Evolutionary conservation across 2,113 vertebrate genomes (phyloP), one percentile per base, ranked within the genome.

Genomic region (Dolichotis patagonum): DNA sequence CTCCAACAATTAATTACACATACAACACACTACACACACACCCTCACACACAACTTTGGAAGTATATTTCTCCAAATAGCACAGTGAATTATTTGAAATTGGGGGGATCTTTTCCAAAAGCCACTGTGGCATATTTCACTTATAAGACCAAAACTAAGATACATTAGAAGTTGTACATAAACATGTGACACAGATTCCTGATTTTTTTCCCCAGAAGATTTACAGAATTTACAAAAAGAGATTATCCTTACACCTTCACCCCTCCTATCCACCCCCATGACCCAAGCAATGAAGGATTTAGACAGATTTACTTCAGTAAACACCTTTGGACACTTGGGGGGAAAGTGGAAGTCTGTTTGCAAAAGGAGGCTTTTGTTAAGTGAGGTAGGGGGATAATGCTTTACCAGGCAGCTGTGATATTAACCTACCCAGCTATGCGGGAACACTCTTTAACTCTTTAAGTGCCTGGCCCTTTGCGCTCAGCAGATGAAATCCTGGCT

Each of bases 261-360:
- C 98, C 98, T 97, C 85, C 93, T 73, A 97, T 95, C 98, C 97
- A 98, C 98, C 99, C 99, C 99, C 98, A 98, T 99, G 99, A 99
- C 98, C 99, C 98, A 98, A 99, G 98, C 99, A 98, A 98, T 96
- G 98, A 98, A 98, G 99, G 99, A 99, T 99, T 99, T 99, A 99
- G 99, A 98, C 99, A 99, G 99, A 99, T 99, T 99, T 99, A 99
- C 99, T 99, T 99, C 99, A 99, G 99, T 99, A 99, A 99, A 99
- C 99, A 99, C 99, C 99, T 99, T 99, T 99, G 99, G 99, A 99
- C 99, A 99, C 99, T 99, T 98, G 98, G 98, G 98, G 95, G 96
- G 97, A 98, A 98, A 98, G 98, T 98, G 98, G 98, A 98, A 99
- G 98, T 99, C 99, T 99, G 99, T 99, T 99, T 99, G 99, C 99